These are phyloP conservation scores for Turritopsis dohrnii DNA, from an alignment of 30 jellyfish, hydroid and myxozoan species.

Conservation along the genomic window DNA sequence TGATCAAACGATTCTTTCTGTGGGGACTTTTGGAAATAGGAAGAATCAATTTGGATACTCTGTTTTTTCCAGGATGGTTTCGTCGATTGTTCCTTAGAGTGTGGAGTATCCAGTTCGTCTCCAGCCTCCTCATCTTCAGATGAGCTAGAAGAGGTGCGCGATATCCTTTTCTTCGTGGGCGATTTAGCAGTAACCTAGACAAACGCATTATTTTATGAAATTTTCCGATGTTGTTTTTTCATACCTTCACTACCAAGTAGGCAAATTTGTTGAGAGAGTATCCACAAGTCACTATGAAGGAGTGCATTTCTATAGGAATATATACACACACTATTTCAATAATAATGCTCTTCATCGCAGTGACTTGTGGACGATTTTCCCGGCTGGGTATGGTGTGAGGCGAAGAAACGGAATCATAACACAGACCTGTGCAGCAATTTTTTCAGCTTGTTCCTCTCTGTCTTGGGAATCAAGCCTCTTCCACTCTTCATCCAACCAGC, in stretches of 20 bases:
- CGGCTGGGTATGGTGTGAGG: too few relatives aligned
- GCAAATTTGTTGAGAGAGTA: too few relatives aligned
- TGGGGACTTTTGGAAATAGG: constrained; percentile 25
- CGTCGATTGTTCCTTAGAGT: background rate
- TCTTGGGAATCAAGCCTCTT: constrained; percentile 49
- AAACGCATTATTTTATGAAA: background rate
- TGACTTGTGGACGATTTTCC: too few relatives aligned
- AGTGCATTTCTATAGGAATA: too few relatives aligned
- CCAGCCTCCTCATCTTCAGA: constrained; percentile 29
- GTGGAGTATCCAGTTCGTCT: background rate
- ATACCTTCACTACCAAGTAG: too few relatives aligned
- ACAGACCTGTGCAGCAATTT: constrained; percentile 68
- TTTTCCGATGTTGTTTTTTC: too few relatives aligned
- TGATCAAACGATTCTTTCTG: constrained; percentile 13
- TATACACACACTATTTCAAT: too few relatives aligned
- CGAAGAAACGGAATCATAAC: background rate
- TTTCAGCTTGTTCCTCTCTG: constrained; percentile 72
- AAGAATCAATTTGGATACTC: constrained; percentile 22
- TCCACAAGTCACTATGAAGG: too few relatives aligned
- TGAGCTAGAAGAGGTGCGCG: constrained; percentile 20
- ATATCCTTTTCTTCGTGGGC: constrained; percentile 14
- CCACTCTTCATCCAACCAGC: constrained; percentile 56
- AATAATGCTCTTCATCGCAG: too few relatives aligned
- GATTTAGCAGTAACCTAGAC: constrained; percentile 49
- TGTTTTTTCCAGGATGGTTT: background rate